Conservation (phyloP, 2,888 invertebrate species). For the Laothoe populi region DNA sequence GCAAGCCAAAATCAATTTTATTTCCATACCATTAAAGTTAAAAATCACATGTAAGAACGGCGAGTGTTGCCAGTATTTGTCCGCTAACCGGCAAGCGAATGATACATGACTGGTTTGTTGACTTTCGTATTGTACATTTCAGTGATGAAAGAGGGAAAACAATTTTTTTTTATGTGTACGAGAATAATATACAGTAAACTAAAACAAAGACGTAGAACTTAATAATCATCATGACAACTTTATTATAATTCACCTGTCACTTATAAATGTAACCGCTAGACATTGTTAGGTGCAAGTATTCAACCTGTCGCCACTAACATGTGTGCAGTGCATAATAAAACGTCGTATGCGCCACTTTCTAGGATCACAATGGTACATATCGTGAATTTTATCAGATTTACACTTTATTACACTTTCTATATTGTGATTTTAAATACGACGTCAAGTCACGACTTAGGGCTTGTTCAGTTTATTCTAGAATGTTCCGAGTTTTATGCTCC, state of each 20-base stretch:
- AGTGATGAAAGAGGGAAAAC: no score
- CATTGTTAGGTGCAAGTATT: neutral
- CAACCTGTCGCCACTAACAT: neutral
- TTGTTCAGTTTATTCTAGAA: neutral
- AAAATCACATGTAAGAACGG: no score
- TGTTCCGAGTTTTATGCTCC: neutral
- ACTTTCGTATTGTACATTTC: no score
- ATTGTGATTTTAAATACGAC: conserved; percentile 13
- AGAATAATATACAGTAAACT: no score
- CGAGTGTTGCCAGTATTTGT: no score
- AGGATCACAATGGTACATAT: conserved; percentile 23
- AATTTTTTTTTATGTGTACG: no score
- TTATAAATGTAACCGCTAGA: neutral
- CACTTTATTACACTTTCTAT: conserved; percentile 18
- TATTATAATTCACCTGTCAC: neutral
- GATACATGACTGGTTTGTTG: no score
- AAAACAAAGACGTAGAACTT: no score
- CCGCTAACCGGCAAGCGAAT: no score
- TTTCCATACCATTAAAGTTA: no score
- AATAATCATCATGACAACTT: no score
- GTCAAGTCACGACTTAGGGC: conserved; percentile 15
- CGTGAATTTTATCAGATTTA: conserved; percentile 18
- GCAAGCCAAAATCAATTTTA: no score
- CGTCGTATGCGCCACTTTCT: conserved; percentile 18
- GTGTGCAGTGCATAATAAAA: conserved; percentile 3